Percentiles rank a stretch among this genome's conserved stretches.
Evolutionary conservation across 2,113 vertebrate species (phyloP).

Genomic region (Hippocampus barbouri): DNA sequence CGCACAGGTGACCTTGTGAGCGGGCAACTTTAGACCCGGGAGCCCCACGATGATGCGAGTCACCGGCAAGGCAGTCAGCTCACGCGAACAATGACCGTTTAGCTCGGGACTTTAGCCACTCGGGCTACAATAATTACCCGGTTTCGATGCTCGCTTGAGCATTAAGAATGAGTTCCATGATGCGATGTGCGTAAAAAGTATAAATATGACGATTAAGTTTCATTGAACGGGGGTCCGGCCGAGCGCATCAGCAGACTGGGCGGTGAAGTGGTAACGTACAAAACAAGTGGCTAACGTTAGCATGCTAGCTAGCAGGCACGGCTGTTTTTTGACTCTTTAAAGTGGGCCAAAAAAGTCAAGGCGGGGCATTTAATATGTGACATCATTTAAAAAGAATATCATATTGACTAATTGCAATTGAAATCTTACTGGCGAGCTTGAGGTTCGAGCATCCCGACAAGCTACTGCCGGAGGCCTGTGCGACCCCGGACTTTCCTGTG

Average conservation of each 20-base stretch:
- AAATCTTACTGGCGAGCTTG: constrained; percentile 71
- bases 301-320: constrained; percentile 24
- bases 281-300: constrained; percentile 62
- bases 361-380: not conserved
- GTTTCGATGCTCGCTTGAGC: not conserved
- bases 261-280: constrained; percentile 27
- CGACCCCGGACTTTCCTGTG: constrained; percentile 77
- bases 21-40: constrained; percentile 28
- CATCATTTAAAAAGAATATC: too few species aligned
- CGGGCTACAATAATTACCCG: not conserved
- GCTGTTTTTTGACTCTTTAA: not conserved
- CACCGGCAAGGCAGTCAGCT: not conserved
- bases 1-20: constrained; percentile 65
- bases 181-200: not conserved
- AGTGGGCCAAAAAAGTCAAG: not conserved
- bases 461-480: constrained; percentile 73
- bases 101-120: not conserved
- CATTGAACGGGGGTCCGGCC: not conserved
- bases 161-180: not conserved
- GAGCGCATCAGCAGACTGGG: constrained; percentile 11
- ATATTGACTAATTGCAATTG: not conserved
- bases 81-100: constrained; percentile 1
- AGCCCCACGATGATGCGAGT: constrained; percentile 13
- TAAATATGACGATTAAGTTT: not conserved
- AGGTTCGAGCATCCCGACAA: constrained; percentile 74